A percentile compares a stretch with the other conserved stretches of the same genome.
phyloP scores from a whole-genome alignment of 2,888 invertebrate species.

The Trichopria drosophilae region DNA sequence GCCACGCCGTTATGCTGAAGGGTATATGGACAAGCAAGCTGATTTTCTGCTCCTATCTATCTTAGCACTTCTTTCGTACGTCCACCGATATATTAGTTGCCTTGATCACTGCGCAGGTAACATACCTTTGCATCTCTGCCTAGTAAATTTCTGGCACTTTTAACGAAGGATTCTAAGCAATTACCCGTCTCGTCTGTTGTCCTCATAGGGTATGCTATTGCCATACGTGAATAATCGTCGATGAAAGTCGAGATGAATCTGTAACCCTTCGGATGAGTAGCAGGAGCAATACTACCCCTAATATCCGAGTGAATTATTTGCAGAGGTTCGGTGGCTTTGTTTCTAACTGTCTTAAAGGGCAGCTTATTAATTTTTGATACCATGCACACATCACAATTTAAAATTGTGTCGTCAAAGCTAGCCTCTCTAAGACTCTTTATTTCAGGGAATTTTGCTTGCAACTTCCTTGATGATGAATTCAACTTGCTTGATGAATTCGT shows the following conservation, averaged over 20 bases:
- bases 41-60: constrained; percentile 12
- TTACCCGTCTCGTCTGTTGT: constrained; percentile 28
- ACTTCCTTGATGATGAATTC: constrained; percentile 22
- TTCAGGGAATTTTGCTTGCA: constrained; percentile 33
- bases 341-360: constrained; percentile 25
- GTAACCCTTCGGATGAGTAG: no score
- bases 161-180: constrained; percentile 29
- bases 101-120: constrained; percentile 32
- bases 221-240: constrained; percentile 32
- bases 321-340: no score
- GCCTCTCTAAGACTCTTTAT: no score
- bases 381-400: constrained; percentile 34
- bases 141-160: constrained; percentile 27
- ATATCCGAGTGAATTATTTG: no score
- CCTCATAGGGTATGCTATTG: constrained; percentile 29
- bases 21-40: constrained; percentile 16
- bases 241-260: constrained; percentile 28
- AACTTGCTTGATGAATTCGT: constrained; percentile 7
- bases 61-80: constrained; percentile 24
- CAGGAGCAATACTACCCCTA: no score
- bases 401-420: constrained; percentile 32
- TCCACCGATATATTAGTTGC: constrained; percentile 31
- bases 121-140: constrained; percentile 31
- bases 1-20: no score
- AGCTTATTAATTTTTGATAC: constrained; percentile 34